These are phyloP conservation scores for Pollenia labialis DNA, from an alignment of 2,888 invertebrate genomes.

Conservation along the genomic window DNA sequence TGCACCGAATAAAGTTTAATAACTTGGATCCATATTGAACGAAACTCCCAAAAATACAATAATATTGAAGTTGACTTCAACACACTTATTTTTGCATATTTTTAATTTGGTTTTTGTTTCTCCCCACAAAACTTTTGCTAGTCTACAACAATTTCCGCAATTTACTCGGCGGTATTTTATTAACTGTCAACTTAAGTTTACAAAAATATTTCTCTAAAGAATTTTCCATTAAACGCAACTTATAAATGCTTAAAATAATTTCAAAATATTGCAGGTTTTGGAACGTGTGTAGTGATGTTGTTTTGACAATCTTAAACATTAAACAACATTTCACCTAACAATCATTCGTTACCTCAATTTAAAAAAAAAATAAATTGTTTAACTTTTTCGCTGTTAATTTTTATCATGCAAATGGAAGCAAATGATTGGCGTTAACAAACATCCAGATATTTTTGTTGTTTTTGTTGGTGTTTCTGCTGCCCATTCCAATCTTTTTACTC, in stretches of 20 bases:
- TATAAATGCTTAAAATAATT: neutral
- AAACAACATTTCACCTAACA: neutral
- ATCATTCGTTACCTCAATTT: neutral
- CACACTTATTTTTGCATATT: no score
- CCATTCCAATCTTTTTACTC: neutral
- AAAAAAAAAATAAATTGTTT: neutral
- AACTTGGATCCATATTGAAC: no score
- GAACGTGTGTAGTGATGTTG: neutral
- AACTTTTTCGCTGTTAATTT: slow-evolving; percentile 19
- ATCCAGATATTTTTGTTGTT: neutral
- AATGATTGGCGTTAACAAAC: slow-evolving; percentile 21
- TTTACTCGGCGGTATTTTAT: neutral
- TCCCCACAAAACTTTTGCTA: neutral
- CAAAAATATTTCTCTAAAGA: neutral
- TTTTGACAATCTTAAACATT: slow-evolving; percentile 15
- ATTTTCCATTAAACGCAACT: neutral
- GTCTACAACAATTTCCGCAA: neutral
- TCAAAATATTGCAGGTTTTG: neutral
- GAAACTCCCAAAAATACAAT: no score
- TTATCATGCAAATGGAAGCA: neutral
- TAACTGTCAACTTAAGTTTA: neutral
- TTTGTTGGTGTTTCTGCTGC: neutral
- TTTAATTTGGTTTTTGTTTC: neutral
- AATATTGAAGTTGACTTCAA: no score
- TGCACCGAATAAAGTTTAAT: no score